Base-by-base conservation (phyloP, 2,113 vertebrate genomes). In the Pterocles gutturalis region DNA sequence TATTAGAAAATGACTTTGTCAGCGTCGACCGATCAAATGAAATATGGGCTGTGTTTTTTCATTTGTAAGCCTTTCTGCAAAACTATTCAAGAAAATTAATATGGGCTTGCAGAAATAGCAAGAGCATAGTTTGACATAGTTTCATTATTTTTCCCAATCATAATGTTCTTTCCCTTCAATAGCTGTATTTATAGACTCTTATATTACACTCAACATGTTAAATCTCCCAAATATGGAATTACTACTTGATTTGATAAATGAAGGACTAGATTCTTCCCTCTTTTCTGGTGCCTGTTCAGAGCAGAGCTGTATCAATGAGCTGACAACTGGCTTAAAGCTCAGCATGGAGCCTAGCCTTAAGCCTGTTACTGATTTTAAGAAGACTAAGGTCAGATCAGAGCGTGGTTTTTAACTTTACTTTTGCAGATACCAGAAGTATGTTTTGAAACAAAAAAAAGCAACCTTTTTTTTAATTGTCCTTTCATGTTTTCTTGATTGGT, bases 101-200 rank as follows among this genome's bases (percentile, higher is more conserved):
- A 78, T 6, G 7, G 67, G 89, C 77, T 51, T 76, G 22, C 77
- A 16, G 49, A 95, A 95, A 83, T 26, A 89, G 34, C 31, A 58
- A 78, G 29, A 78, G 8, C 48, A 11, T 43, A 75, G 53, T 86
- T 93, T 88, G 34, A 34, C 61, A 83, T 69, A 69, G 61, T 94
- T 91, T 66, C 15, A 71, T 93, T 79, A 81, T 69, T 87, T 72
- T 49, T 49, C 31, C 55, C 48, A 77, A 84, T 95, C 34, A 67
- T 60, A 89, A 33, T 48, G 18, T 69, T 81, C 34, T 91, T 70
- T 93, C 57, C 28, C 66, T 96, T 90, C 54, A 82, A 34, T 92
- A 71, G 29, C 61, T 75, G 76, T 92, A 89, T 96, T 96, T 93
- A 51, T 94, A 96, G 84, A 93, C n/a, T 88, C 69, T 72, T 91